Base-by-base conservation (phyloP, 2,113 vertebrate species). In the Semnopithecus entellus region DNA sequence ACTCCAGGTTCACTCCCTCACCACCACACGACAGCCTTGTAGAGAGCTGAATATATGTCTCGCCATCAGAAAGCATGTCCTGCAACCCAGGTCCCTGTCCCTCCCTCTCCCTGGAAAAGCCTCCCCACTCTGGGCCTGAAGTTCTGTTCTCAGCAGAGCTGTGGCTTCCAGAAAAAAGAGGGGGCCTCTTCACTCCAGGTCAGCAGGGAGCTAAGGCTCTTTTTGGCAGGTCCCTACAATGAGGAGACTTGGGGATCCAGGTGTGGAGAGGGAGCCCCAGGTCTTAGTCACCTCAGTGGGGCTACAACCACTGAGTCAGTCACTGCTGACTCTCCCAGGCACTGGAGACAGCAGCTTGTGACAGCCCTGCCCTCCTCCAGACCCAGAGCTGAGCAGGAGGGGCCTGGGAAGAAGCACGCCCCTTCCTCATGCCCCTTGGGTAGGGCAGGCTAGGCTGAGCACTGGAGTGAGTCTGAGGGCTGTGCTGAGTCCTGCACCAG, bases 21-120 rank as follows among this genome's bases (percentile, higher is more conserved):
- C 6, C 0, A 27, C n/a, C 27, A 2, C 8, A 3, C 3, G 7
- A 5, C 8, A 12, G 30, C n/a, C 57, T 80, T 38, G 57, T 48
- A 27, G 64, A 7, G 35, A 48, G 35, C 7, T 32, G 59, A 59
- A 48, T 6, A 1, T 30, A 1, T 22, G 52, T 43, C 52, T 40
- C 16, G 0, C 59, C 82, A 25, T 61, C 8, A 23, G 84, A 78
- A 66, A 35, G 10, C 20, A 8, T 7, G 6, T 3, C 17, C 23
- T 5, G 38, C 25, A 78, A 23, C 72, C 70, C 78, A 17, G 40
- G 12, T 6, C 66, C 64, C 38, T 3, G 0, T 57, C 13, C 23
- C 27, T 64, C 35, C 18, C 76, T 17, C 61, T 66, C 18, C 14
- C n/a, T 30, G 55, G 50, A 52, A 32, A 84, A 72, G n/a, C 27